Evolutionary conservation across 2,797 vertebrate genomes (phyloP).

Genomic region (Danio kyathit): DNA sequence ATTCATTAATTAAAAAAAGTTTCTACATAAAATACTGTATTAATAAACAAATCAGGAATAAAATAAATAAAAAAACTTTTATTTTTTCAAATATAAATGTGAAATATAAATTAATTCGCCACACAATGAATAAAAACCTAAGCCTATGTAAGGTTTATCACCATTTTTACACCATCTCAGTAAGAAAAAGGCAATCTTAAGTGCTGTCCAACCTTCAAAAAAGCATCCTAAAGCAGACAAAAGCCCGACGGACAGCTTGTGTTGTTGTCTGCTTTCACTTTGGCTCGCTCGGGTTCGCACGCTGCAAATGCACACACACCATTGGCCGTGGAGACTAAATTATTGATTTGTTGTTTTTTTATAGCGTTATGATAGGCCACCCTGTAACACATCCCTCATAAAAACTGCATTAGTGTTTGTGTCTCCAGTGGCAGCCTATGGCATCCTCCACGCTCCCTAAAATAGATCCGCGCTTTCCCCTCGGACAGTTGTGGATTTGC

Average conservation of each 20-base stretch:
- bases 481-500: background rate
- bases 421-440: slow-evolving; percentile 44
- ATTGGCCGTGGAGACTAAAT: slow-evolving; percentile 66
- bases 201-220: background rate
- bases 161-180: too few species aligned
- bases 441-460: slow-evolving; percentile 13
- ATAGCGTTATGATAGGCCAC: slow-evolving; percentile 77
- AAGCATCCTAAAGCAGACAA: background rate
- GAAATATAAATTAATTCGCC: too few species aligned
- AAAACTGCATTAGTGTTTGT: slow-evolving; percentile 58
- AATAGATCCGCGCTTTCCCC: background rate
- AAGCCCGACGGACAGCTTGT: background rate
- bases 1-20: too few species aligned
- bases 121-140: background rate
- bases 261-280: slow-evolving; percentile 1
- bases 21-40: too few species aligned
- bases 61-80: too few species aligned
- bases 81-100: too few species aligned
- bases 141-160: background rate
- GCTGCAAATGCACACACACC: slow-evolving; percentile 26
- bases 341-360: slow-evolving; percentile 80
- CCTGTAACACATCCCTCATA: slow-evolving; percentile 59
- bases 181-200: background rate
- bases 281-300: slow-evolving; percentile 8
- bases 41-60: too few species aligned